Base-by-base conservation (phyloP, 2,113 vertebrate genomes). In the Malurus alboscapulatus region DNA sequence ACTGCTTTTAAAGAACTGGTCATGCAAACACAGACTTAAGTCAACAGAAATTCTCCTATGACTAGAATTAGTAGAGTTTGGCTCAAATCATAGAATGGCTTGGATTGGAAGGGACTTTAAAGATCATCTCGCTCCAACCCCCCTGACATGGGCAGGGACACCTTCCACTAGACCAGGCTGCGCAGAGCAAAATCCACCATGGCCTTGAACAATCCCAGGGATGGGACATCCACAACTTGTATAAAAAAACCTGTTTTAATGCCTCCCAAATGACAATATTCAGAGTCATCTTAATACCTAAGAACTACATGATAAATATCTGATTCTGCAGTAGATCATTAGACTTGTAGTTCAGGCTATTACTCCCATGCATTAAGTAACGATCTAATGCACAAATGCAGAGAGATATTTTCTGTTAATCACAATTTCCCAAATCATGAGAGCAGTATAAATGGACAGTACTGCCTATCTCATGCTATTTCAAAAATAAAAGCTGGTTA, bases 41-140 rank as follows among this genome's bases (percentile, higher is more conserved):
- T 26, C 21, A 71, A 21, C 21, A 17, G n/a, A 75, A 55, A 50
- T 47, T 36, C 25, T 86, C n/a, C 15, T 59, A 22, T 32, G 14
- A 63, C 4, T 51, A 72, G 7, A 51, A 61, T 32, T n/a, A 48
- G 5, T 4, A 26, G 24, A 58, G 8, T 55, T 87, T 57, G n/a
- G 25, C 16, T 62, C 51, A 29, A 47, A 15, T 27, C 12, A 48
- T 7, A 32, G 34, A 48, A 48, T 62, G 34, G 17, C 2, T 61
- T 0, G 0, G 78, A 34, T 36, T 83, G 25, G 47, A 36, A 83
- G 9, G 2, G 3, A 36, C 12, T 26, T 62, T 22, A 42, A 54
- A 61, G 40, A 48, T 16, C 17, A 34, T n/a, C 14, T 48, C 26
- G 14, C 68, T 62, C 45, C 18, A 77, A 21, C 7, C 9, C 48